Percentiles rank a stretch among this genome's conserved stretches.
phyloP scores from a whole-genome alignment of 2,888 invertebrate species.

The Noctua fimbriata region DNA sequence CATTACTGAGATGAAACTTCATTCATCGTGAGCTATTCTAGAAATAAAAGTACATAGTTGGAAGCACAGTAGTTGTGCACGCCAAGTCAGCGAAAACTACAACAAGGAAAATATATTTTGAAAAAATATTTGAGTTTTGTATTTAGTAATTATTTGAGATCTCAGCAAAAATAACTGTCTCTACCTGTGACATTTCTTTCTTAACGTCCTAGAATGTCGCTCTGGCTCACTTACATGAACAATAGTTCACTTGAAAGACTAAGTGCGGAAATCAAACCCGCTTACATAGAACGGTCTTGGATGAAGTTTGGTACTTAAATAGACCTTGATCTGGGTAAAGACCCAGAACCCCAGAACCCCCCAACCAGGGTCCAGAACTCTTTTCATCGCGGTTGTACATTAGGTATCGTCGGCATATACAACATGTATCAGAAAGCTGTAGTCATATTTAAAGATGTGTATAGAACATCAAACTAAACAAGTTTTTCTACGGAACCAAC shows the following conservation, averaged over 20 bases:
- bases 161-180: not conserved
- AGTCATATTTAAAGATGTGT: too few relatives aligned
- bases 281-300: too few relatives aligned
- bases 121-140: not conserved
- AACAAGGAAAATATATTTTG: too few relatives aligned
- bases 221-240: too few relatives aligned
- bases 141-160: not conserved
- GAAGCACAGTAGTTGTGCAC: conserved; percentile 2
- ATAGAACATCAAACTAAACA: too few relatives aligned
- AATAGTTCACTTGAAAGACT: too few relatives aligned
- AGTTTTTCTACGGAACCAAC: too few relatives aligned
- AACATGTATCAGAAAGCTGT: too few relatives aligned
- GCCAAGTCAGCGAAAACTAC: conserved; percentile 18
- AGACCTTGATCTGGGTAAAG: not conserved
- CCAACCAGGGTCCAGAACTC: too few relatives aligned
- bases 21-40: conserved; percentile 36
- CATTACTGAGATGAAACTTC: conserved; percentile 50
- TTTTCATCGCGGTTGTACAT: not conserved
- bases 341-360: too few relatives aligned
- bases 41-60: conserved; percentile 12
- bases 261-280: not conserved
- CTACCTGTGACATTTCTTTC: too few relatives aligned
- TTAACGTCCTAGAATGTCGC: too few relatives aligned
- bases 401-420: not conserved
- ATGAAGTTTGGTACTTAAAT: not conserved